phyloP scores from a whole-genome alignment of 2,888 invertebrate species.

The Bombylius major region DNA sequence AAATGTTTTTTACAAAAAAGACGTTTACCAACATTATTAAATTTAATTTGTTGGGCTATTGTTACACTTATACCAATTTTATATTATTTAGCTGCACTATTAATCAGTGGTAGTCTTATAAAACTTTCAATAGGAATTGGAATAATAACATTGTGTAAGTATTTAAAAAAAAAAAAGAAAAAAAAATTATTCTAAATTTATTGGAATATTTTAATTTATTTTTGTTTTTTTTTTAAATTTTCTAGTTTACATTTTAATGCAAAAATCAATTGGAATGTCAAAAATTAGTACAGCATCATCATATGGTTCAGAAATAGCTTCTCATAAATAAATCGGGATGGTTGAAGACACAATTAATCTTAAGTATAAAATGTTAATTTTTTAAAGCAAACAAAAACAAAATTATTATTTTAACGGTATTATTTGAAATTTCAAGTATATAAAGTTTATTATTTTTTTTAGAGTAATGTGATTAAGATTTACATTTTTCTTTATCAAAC shows the following conservation, averaged over 20 bases:
- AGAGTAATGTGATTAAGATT: no score
- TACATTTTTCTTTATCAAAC: no score
- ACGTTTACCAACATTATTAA: constrained; percentile 54
- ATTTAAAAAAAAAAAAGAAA: constrained; percentile 14
- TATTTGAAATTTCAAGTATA: no score
- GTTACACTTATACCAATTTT: constrained; percentile 56
- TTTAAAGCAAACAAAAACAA: no score
- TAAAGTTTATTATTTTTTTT: no score
- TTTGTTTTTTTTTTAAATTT: constrained; percentile 22
- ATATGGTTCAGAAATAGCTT: constrained; percentile 44
- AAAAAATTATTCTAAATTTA: not conserved
- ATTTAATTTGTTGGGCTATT: constrained; percentile 57
- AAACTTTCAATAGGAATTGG: constrained; percentile 56
- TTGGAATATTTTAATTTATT: not conserved
- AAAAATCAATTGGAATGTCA: constrained; percentile 70
- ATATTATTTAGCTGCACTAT: constrained; percentile 51
- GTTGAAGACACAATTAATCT: no score
- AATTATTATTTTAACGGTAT: no score
- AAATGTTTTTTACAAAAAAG: constrained; percentile 45
- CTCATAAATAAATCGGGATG: not conserved
- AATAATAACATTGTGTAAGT: constrained; percentile 68
- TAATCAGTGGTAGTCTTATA: constrained; percentile 59
- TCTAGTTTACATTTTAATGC: constrained; percentile 65
- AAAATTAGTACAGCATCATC: constrained; percentile 74
- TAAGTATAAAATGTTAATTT: no score